These are phyloP conservation scores for Drosophila rellima DNA, from an alignment of 2,888 invertebrate genomes.

Conservation along the genomic window DNA sequence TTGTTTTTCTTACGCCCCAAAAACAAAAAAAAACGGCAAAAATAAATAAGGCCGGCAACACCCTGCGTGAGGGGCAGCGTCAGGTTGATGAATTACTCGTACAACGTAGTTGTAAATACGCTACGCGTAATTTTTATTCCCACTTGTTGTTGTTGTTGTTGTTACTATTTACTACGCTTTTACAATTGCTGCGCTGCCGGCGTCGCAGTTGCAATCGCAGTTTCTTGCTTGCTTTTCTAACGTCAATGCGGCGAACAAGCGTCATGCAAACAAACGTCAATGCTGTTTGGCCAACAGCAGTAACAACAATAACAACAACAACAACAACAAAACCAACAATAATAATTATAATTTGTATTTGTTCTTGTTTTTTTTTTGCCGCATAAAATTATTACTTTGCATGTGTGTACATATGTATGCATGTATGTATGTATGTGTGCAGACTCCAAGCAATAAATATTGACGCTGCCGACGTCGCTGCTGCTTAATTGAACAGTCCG, in stretches of 20 bases:
- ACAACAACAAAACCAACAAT: conserved; percentile 10
- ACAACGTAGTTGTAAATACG: conserved; percentile 64
- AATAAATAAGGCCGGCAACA: conserved; percentile 33
- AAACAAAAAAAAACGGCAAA: conserved; percentile 19
- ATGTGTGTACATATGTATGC: conserved; percentile 15
- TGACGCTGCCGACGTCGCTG: conserved; percentile 19
- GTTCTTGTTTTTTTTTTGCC: conserved; percentile 52
- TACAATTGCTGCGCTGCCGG: conserved; percentile 47
- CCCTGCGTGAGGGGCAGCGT: conserved; percentile 33
- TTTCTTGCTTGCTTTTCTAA: conserved; percentile 10
- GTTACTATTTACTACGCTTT: conserved; percentile 68
- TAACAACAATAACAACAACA: conserved; percentile 26
- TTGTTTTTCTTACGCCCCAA: conserved; percentile 54
- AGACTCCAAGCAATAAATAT: conserved; percentile 10
- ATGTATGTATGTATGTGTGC: conserved; percentile 15
- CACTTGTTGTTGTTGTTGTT: neutral
- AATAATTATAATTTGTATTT: conserved; percentile 44
- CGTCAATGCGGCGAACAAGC: conserved; percentile 33
- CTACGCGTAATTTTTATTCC: conserved; percentile 33
- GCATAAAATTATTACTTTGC: conserved; percentile 53
- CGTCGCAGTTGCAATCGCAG: conserved; percentile 25
- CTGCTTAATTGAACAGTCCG: conserved; percentile 40
- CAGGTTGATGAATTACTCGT: conserved; percentile 73
- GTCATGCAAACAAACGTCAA: conserved; percentile 74
- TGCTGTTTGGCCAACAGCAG: conserved; percentile 44